Base-by-base conservation (phyloP, 2,888 invertebrate species). In the Megastigmus dorsalis region DNA sequence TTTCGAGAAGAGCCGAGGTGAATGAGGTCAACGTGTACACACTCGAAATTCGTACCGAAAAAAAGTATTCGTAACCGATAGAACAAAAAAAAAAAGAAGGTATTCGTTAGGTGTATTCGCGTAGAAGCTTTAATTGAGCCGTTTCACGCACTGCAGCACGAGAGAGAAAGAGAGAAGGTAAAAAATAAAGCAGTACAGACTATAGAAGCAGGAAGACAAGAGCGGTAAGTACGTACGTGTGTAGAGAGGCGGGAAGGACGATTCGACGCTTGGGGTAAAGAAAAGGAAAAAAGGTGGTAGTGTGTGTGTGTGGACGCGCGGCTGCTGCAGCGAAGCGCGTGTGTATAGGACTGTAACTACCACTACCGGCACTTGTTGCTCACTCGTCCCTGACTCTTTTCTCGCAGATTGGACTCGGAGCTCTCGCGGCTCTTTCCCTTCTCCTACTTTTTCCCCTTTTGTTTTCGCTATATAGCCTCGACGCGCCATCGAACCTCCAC, bases 71-170 rank as follows among this genome's bases (percentile, higher is more conserved):
- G n/a, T n/a, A n/a, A n/a, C n/a, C n/a, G n/a, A n/a, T n/a, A n/a
- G n/a, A n/a, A n/a, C n/a, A n/a, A n/a, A n/a, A n/a, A n/a, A n/a
- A n/a, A n/a, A n/a, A n/a, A n/a, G n/a, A n/a, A n/a, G n/a, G n/a
- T n/a, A n/a, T n/a, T n/a, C n/a, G n/a, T n/a, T n/a, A n/a, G n/a
- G n/a, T n/a, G n/a, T n/a, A n/a, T n/a, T n/a, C n/a, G n/a, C n/a
- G n/a, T n/a, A 4, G 38, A 26, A 38, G 20, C 48, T 59, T 73
- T 69, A 79, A 79, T 78, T 77, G 74, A 78, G 67, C 67, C 62
- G 70, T 79, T 75, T 67, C 63, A 48, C 66, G 60, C 13, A 30
- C 10, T 18, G 26, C 50, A 26, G 15, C 48, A n/a, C 23, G 2
- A 36, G 55, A 13, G 20, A 18, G 13, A 10, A 10, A n/a, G 20